Conservation (phyloP, 2,113 vertebrate species). For the Charina bottae region DNA sequence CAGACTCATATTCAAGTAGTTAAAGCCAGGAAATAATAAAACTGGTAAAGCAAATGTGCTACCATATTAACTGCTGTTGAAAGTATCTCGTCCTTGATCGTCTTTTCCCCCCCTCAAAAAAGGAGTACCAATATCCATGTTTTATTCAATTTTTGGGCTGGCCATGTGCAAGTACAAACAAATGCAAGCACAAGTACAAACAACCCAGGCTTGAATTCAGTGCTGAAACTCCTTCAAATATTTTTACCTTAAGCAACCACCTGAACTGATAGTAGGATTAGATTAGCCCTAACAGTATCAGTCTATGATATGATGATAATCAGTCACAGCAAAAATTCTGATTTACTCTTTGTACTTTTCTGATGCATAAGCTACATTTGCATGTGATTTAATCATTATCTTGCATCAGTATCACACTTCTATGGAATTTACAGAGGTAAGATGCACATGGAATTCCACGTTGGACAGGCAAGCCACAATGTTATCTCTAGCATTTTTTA, state of each 20-base stretch:
- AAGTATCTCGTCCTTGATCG: not conserved
- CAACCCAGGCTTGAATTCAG: not conserved
- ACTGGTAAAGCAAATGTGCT: too few species aligned
- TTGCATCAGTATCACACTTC: not conserved
- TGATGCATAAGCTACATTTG: not conserved
- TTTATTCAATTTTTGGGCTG: not conserved
- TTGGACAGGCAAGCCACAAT: not conserved
- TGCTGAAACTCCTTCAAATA: not conserved
- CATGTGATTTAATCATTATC: not conserved
- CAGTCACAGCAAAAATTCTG: not conserved
- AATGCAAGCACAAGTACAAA: too few species aligned
- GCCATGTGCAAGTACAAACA: not conserved
- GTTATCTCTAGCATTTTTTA: not conserved
- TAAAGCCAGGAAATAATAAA: not conserved
- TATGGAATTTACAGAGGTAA: not conserved
- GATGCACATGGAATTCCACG: not conserved
- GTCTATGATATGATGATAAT: not conserved
- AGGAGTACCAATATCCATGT: not conserved
- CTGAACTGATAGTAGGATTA: too few species aligned
- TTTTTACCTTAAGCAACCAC: not conserved
- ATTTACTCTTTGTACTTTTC: not conserved
- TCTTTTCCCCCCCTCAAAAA: too few species aligned
- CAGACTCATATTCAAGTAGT: not conserved
- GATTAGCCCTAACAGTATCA: not conserved
- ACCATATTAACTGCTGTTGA: not conserved